Percentiles rank a stretch among this genome's conserved stretches.
These are phyloP conservation scores for Phalloptychus januarius DNA, from an alignment of 2,797 vertebrate genomes.

Conservation along the genomic window DNA sequence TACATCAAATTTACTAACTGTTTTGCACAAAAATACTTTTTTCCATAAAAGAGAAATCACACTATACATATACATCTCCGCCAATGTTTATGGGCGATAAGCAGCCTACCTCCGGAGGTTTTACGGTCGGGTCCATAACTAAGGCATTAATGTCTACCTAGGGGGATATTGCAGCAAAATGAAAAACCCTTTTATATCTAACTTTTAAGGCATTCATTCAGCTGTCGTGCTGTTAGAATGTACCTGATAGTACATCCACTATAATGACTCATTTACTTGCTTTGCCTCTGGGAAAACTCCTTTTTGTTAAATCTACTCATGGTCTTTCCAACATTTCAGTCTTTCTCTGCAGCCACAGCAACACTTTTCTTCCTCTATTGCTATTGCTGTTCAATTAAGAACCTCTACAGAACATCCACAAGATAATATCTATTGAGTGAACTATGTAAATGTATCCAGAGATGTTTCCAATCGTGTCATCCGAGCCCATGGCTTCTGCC, in stretches of 20 bases:
- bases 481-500: neutral
- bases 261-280: constrained; percentile 69
- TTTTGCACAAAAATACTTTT: constrained; percentile 53
- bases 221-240: constrained; percentile 64
- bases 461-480: constrained; percentile 22
- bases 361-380: neutral
- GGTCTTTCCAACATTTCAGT: constrained; percentile 5
- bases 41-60: constrained; percentile 50
- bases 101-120: constrained; percentile 59
- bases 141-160: constrained; percentile 75
- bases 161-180: constrained; percentile 70
- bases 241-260: constrained; percentile 68
- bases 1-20: constrained; percentile 59
- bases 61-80: constrained; percentile 48
- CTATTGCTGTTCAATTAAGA: constrained; percentile 7
- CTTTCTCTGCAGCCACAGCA: constrained; percentile 17
- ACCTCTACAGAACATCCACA: constrained; percentile 13
- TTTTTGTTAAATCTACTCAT: constrained; percentile 8
- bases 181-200: constrained; percentile 73
- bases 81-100: constrained; percentile 60
- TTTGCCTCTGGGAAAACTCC: constrained; percentile 60
- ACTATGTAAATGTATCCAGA: constrained; percentile 11
- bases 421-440: constrained; percentile 36
- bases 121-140: constrained; percentile 74
- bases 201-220: constrained; percentile 75